Percentiles rank a stretch among this genome's conserved stretches.
These are phyloP conservation scores for Mormyrus iriodes DNA, from an alignment of 2,113 vertebrate species.

Conservation along the genomic window DNA sequence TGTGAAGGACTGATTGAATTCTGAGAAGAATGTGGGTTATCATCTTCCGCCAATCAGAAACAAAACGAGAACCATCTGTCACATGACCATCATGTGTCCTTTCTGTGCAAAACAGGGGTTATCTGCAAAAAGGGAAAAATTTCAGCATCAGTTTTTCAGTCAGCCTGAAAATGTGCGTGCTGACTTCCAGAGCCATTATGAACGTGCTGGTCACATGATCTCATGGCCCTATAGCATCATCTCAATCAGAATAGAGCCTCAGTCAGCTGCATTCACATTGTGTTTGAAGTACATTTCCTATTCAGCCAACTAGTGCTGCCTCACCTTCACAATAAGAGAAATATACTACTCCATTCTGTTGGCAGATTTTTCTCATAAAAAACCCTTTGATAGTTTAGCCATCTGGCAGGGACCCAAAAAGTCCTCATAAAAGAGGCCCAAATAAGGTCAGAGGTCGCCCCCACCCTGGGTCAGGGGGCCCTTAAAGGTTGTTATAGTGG, in stretches of 20 bases:
- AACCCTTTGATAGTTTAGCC: constrained; percentile 97
- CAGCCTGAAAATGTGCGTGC: background rate
- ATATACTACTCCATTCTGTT: constrained; percentile 73
- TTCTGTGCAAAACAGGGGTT: background rate
- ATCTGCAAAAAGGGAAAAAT: background rate
- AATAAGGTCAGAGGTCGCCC: constrained; percentile 88
- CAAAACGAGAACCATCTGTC: background rate
- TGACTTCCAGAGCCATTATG: background rate
- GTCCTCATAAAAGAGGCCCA: constrained; percentile 89
- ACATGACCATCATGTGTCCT: background rate
- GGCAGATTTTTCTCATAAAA: constrained; percentile 97
- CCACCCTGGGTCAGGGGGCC: constrained; percentile 87
- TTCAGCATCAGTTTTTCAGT: background rate
- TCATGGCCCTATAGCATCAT: background rate
- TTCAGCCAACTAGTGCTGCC: constrained; percentile 50
- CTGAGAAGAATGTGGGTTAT: background rate
- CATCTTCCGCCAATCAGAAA: background rate
- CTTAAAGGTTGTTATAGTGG: constrained; percentile 74
- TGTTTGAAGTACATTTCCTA: constrained; percentile 24
- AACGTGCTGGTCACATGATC: background rate
- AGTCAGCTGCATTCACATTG: background rate
- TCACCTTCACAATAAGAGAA: constrained; percentile 72
- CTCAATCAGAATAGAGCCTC: background rate
- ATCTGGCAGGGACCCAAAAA: constrained; percentile 89
- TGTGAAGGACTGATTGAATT: background rate